Conservation (phyloP, 2,113 vertebrate genomes). For the Cyphomyrus discorhynchus region DNA sequence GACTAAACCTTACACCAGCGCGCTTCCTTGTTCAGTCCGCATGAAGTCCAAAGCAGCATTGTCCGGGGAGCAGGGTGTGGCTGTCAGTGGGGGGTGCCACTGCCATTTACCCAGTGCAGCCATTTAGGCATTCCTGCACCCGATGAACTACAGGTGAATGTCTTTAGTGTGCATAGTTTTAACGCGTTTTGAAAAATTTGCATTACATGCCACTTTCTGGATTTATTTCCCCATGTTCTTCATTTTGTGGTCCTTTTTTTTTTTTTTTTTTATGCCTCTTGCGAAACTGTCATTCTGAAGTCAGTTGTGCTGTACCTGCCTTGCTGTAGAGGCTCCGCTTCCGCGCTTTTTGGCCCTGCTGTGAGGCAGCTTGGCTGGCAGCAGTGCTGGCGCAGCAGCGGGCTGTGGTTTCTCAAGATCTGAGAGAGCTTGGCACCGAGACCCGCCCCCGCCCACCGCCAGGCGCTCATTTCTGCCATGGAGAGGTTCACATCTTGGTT, state of each 20-base stretch:
- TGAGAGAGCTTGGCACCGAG: not conserved
- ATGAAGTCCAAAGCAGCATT: conserved; percentile 38
- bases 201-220: not conserved
- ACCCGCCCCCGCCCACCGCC: not conserved
- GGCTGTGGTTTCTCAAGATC: not conserved
- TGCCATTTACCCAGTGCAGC: not conserved
- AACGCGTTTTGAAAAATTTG: not conserved
- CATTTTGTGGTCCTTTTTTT: not conserved
- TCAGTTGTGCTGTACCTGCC: not conserved
- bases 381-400: not conserved
- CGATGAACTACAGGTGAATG: not conserved
- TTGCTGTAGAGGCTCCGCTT: not conserved
- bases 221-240: not conserved
- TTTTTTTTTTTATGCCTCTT: not conserved
- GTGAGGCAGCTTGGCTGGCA: not conserved
- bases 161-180: not conserved
- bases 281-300: not conserved
- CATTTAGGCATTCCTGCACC: not conserved
- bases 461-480: not conserved
- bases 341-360: not conserved
- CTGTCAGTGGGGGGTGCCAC: conserved; percentile 36
- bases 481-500: conserved; percentile 14
- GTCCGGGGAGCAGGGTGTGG: conserved; percentile 42
- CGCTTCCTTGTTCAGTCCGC: conserved; percentile 43
- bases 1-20: conserved; percentile 37